Base-by-base conservation (phyloP, 2,113 vertebrate genomes). In the Noturus placidus region DNA sequence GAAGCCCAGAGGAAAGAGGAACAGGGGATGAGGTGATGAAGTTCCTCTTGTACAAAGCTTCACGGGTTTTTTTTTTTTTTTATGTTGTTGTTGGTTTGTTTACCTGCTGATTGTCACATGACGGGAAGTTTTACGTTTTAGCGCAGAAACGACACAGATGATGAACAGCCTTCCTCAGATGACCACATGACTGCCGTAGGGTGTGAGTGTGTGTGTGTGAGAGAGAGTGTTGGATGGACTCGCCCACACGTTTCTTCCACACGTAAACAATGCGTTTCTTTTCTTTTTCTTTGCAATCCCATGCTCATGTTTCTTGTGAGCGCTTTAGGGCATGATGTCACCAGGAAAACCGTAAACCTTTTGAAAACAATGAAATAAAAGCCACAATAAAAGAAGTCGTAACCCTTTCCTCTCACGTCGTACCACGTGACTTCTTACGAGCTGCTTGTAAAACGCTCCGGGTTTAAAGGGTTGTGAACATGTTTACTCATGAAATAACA, bases 1-100 rank as follows among this genome's bases (percentile, higher is more conserved):
- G 46, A 84, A 85, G 50, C 33, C 0, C 13, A 67, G 22, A 33
- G 79, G 38, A 11, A 33, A 67, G 82, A n/a, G 63, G 82, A 63
- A 63, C 46, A 46, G 57, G n/a, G 20, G 27, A 50, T 22, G 27
- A 52, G 35, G 70, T 11, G 52, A 69, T 70, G 76, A 80, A n/a
- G 88, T 87, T 89, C 86, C 76, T 85, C 67, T 69, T 83, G 13
- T 59, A 50, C 56, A 89, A 76, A 72, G 63, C 13, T 14, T 17
- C 0, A 11, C 19, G 72, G 83, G 76, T 25, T 70, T 72, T 65
- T 10, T 27, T 1, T 9, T 19, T n/a, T 10, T 65, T 82, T 79
- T 79, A n/a, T 85, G 33, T 78, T 72, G 42, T 46, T 7, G 42
- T 65, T 10, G 17, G 3, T n/a, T 7, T 67, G 10, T 30, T n/a